Evolutionary conservation across 2,888 invertebrate genomes (phyloP).

Genomic region (Lumbricus terrestris): DNA sequence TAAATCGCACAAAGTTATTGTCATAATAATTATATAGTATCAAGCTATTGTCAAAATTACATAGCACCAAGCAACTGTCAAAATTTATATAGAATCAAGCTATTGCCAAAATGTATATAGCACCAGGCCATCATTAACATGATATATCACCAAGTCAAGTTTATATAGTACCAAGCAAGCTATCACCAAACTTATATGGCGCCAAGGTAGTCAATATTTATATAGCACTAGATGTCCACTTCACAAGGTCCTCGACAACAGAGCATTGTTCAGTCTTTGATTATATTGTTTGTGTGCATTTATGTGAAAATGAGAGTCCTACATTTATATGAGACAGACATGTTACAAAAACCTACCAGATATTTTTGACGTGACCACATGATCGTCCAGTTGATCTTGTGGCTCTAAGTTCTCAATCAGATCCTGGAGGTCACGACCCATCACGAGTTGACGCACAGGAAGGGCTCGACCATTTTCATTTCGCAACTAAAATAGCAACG

Average conservation of each 20-base stretch:
- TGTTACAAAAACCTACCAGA: not conserved
- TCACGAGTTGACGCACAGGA: slow-evolving; percentile 29
- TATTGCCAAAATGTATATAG: too few species aligned
- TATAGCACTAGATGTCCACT: not conserved
- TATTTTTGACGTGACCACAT: slow-evolving; percentile 11
- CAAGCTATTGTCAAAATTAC: too few species aligned
- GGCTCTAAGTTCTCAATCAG: slow-evolving; percentile 29
- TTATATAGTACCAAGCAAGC: too few species aligned
- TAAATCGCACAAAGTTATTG: too few species aligned
- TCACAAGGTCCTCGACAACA: not conserved
- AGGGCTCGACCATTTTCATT: slow-evolving; percentile 19
- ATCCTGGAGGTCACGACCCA: slow-evolving; percentile 26
- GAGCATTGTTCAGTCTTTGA: not conserved
- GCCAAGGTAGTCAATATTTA: too few species aligned
- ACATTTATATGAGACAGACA: not conserved
- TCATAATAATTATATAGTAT: too few species aligned
- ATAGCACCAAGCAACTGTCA: too few species aligned
- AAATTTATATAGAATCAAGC: too few species aligned
- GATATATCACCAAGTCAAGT: too few species aligned
- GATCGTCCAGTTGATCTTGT: slow-evolving; percentile 27
- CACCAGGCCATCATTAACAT: too few species aligned
- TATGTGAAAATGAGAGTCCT: too few species aligned
- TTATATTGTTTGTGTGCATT: not conserved
- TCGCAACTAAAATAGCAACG: not conserved
- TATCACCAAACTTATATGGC: too few species aligned